Percentiles rank a stretch among this genome's conserved stretches.
Conservation (phyloP, 92 coral and sea anemone genomes). For the Diadumene lineata region DNA sequence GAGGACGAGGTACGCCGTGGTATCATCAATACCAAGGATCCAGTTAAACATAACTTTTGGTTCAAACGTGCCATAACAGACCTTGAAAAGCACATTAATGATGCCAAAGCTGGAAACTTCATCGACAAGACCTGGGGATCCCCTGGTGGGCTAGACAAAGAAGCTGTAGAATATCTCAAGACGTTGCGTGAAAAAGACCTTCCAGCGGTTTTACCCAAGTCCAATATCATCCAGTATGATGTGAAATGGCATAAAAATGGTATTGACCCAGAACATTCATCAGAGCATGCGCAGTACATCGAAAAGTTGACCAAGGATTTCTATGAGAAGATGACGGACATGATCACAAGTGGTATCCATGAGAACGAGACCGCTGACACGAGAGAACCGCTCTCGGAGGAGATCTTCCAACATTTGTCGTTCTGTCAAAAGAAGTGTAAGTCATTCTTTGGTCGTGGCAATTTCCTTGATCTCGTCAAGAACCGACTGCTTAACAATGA, state of each 20-base stretch:
- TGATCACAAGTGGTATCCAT: conserved; percentile 72
- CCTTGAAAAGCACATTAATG: conserved; percentile 48
- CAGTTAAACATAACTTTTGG: conserved; percentile 88
- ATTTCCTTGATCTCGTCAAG: conserved; percentile 59
- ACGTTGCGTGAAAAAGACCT: conserved; percentile 76
- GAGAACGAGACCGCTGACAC: conserved; percentile 70
- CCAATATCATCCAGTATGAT: conserved; percentile 62
- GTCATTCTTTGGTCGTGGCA: conserved; percentile 78
- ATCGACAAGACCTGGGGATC: conserved; percentile 90
- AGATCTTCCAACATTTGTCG: conserved; percentile 82
- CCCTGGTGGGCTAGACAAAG: conserved; percentile 57
- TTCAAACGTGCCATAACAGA: conserved; percentile 81
- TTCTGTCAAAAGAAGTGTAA: conserved; percentile 90
- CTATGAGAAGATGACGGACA: conserved; percentile 57
- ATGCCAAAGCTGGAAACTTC: conserved; percentile 78
- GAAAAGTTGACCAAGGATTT: conserved; percentile 76
- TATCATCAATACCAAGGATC: conserved; percentile 63
- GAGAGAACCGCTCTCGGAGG: conserved; percentile 78
- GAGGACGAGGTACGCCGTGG: conserved; percentile 99
- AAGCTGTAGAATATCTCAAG: conserved; percentile 70
- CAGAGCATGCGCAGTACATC: conserved; percentile 81
- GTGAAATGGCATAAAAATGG: conserved; percentile 87
- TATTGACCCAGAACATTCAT: conserved; percentile 60
- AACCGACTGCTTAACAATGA: conserved; percentile 49
- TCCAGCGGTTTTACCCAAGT: conserved; percentile 49